Evolutionary conservation across 2,888 invertebrate species (phyloP).

Genomic region (Xylocampa areola): DNA sequence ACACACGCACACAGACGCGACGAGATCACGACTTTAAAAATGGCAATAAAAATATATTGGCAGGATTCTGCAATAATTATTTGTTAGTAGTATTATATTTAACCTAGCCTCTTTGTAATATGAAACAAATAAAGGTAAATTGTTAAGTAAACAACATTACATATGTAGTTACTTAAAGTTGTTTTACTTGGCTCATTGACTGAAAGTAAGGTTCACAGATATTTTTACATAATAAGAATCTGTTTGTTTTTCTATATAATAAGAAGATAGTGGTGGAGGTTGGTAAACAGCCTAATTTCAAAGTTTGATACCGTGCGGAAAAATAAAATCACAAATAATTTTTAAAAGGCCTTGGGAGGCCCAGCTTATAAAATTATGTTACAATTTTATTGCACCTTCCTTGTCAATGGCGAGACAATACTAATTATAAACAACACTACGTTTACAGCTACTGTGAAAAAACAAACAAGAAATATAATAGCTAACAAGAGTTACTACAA

Average conservation of each 20-base stretch:
- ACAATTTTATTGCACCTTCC: slow-evolving; percentile 20
- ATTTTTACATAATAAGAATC: no score
- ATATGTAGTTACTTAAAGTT: no score
- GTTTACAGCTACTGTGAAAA: slow-evolving; percentile 15
- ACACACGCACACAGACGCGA: slow-evolving; percentile 47
- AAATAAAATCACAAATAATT: no score
- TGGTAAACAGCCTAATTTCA: no score
- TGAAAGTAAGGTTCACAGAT: no score
- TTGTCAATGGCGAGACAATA: slow-evolving; percentile 9
- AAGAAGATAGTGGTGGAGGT: no score
- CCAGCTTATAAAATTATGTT: no score
- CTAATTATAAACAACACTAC: slow-evolving; percentile 4
- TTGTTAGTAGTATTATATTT: slow-evolving; percentile 5
- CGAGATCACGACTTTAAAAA: slow-evolving; percentile 54
- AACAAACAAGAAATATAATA: slow-evolving; percentile 14
- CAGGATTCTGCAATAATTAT: slow-evolving; percentile 23
- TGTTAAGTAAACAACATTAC: not conserved
- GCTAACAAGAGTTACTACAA: slow-evolving; percentile 10
- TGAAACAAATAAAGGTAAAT: slow-evolving; percentile 11
- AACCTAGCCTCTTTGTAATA: not conserved
- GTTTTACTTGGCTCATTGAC: no score
- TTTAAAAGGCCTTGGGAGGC: no score
- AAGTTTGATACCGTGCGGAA: no score
- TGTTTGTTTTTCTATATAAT: no score
- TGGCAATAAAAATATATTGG: slow-evolving; percentile 40